Base-by-base conservation (phyloP, 2,888 invertebrate species). In the Philonicus albiceps region DNA sequence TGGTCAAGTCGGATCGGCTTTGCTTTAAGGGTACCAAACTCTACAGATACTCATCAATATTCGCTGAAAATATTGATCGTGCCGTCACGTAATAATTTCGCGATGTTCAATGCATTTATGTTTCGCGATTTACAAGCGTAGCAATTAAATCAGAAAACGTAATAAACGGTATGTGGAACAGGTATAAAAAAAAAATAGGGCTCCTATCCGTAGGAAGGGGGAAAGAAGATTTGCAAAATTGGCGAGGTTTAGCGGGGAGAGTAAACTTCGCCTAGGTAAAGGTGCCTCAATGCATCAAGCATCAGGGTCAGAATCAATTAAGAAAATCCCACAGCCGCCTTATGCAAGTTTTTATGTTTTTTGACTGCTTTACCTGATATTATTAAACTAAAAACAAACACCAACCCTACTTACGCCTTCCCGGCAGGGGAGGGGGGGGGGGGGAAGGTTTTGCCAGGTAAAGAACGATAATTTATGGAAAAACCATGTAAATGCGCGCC, bases 391-490 rank as follows among this genome's bases (percentile, higher is more conserved):
- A 84, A 84, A 73, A 84, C 73, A 84, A 84, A 84, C 84, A 84
- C 73, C 84, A 72, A 73, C 84, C 84, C 73, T 73, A 72, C 84
- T 73, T 30, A n/a, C n/a, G 34, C 19, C 84, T 40, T 73, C 72
- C 13, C 31, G 43, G n/a, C 73, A n/a, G 84, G 84, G 84, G n/a
- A n/a, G n/a, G n/a, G n/a, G n/a, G n/a, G n/a, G n/a, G n/a, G n/a
- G n/a, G n/a, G n/a, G n/a, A n/a, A n/a, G 84, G 43, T 64, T 83
- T 64, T 30, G 84, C 84, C 83, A 40, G 43, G 43, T 72, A 43
- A 73, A 43, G 84, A 84, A 84, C 30, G 84, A 84, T 84, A 84
- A 84, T 84, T 84, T 84, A 84, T 84, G 84, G 84, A 84, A 73
- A 84, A 84, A 84, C 73, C 84, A 84, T 84, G 84, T 84, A 84